Evolutionary conservation across 35 echinoderm and acorn worm genomes (phyloP).

Genomic region (Strongylocentrotus purpuratus): DNA sequence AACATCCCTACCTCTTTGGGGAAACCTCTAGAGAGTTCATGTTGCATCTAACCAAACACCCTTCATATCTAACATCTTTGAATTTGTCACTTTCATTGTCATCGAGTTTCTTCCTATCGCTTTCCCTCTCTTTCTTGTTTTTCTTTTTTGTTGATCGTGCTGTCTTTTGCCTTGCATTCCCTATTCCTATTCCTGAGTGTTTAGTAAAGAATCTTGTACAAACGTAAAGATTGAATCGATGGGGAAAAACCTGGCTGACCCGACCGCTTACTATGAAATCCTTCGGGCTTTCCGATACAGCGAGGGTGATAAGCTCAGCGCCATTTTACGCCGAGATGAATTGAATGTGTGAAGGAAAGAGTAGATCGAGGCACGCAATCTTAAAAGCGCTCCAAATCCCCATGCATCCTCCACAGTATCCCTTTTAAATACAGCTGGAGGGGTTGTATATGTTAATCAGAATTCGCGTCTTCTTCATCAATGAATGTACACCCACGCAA

Average conservation of each 20-base stretch:
- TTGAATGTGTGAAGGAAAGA: not conserved
- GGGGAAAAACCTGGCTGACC: constrained; percentile 14
- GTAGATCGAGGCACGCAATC: constrained; percentile 12
- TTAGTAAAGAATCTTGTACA: not conserved
- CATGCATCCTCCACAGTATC: constrained; percentile 24
- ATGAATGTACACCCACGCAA: constrained; percentile 17
- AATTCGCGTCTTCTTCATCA: constrained; percentile 20
- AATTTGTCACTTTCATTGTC: constrained; percentile 32
- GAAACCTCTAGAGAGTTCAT: not conserved
- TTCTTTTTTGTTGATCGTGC: not conserved
- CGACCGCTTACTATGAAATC: not conserved
- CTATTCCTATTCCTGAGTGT: not conserved
- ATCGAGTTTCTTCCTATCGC: not conserved
- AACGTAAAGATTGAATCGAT: constrained; percentile 13
- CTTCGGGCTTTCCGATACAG: not conserved
- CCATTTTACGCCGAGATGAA: constrained; percentile 20
- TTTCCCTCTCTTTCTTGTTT: not conserved
- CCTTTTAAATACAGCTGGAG: constrained; percentile 38
- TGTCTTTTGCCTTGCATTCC: not conserved
- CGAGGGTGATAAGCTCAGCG: constrained; percentile 20
- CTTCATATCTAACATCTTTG: constrained; percentile 6
- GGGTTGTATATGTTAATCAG: constrained; percentile 36
- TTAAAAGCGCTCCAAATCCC: constrained; percentile 31
- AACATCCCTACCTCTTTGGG: constrained; percentile 9
- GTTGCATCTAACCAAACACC: constrained; percentile 23